phyloP scores from a whole-genome alignment of 2,113 vertebrate genomes.

The Malurus cyaneus region DNA sequence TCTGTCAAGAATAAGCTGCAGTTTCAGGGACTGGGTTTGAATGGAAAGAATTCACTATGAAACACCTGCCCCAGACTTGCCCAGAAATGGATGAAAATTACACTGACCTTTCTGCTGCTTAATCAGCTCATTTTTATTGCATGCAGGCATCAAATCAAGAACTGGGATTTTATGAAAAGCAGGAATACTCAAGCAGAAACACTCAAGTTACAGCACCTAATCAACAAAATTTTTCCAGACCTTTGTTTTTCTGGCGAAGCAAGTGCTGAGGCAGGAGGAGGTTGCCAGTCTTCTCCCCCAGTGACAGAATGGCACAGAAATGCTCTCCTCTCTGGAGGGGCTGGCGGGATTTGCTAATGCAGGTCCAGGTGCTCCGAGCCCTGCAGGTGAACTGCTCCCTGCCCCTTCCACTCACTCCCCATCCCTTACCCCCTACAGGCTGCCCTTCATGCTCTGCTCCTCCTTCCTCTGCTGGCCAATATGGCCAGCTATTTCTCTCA shows the following conservation, averaged over 20 bases:
- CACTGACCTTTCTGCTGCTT: background rate
- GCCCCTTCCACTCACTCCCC: background rate
- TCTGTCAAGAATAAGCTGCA: background rate
- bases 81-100: background rate
- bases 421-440: background rate
- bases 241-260: background rate
- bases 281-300: fast-evolving
- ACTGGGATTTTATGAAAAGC: background rate
- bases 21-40: background rate
- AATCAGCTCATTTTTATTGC: background rate
- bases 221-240: background rate
- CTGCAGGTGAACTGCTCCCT: background rate
- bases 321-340: background rate
- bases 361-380: background rate
- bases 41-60: background rate
- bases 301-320: background rate
- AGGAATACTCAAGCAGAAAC: background rate
- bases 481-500: background rate
- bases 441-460: background rate
- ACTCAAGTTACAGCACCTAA: background rate
- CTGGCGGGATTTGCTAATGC: background rate
- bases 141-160: background rate
- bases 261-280: background rate
- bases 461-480: background rate
- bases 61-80: background rate